phyloP scores from a whole-genome alignment of 2,888 invertebrate genomes.

The Dinocampus coccinellae region DNA sequence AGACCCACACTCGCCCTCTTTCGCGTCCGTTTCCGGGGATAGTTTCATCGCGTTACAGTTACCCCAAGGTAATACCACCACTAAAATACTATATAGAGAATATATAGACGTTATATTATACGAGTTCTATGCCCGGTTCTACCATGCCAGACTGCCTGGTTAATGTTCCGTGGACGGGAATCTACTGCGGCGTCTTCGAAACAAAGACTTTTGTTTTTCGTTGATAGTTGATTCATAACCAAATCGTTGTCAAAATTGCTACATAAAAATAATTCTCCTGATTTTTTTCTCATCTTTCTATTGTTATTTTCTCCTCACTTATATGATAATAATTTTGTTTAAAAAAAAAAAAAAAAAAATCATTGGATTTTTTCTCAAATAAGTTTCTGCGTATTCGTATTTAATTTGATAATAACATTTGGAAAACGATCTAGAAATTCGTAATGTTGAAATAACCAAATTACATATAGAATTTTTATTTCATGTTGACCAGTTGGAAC shows the following conservation, averaged over 20 bases:
- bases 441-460: too few species aligned
- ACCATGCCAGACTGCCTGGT: constrained; percentile 54
- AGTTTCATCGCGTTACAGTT: constrained; percentile 47
- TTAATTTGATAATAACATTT: too few species aligned
- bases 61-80: constrained; percentile 43
- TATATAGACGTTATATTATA: constrained; percentile 43
- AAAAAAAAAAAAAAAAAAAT: too few species aligned
- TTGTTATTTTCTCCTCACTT: not conserved
- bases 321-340: too few species aligned
- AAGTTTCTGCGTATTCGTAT: too few species aligned
- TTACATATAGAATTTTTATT: too few species aligned
- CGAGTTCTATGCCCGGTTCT: constrained; percentile 41
- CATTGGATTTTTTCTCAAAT: too few species aligned
- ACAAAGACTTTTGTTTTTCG: constrained; percentile 36
- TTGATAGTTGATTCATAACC: constrained; percentile 2
- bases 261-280: not conserved
- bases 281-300: not conserved
- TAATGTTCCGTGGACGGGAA: constrained; percentile 55
- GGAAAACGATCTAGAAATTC: too few species aligned
- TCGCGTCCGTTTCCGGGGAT: constrained; percentile 42
- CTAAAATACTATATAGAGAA: constrained; percentile 35
- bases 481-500: too few species aligned
- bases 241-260: not conserved
- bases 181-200: constrained; percentile 31
- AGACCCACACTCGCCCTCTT: constrained; percentile 30